Evolutionary conservation across 2,888 invertebrate species (phyloP), one percentile per base, ranked within the genome.

Genomic region (Sylvicola cinctus): DNA sequence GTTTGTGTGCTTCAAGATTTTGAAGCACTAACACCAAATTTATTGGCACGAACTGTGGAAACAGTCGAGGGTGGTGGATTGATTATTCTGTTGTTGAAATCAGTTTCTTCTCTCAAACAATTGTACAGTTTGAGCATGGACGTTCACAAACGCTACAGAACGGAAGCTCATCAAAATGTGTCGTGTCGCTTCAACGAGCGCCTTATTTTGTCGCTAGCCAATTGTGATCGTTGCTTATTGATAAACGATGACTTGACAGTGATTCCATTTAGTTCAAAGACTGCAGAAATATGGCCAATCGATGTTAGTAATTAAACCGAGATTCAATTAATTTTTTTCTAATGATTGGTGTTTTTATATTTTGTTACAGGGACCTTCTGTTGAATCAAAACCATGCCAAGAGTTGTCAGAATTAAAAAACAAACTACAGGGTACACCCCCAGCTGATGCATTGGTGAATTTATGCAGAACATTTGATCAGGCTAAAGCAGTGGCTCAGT

Each of bases 21-120:
- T 63, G 96, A 99, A 65, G 95, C 95, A 0, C 54, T 99, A 2
- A 96, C 95, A 2, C 96, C 98, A 0, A 98, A 99, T 60, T 62
- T 96, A 40, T 64, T 98, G 50, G 96, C 96, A 0, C 67, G 96
- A 35, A 95, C 96, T 0, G 70, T 99, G 42, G 98, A 98, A 65
- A 99, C 98, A 0, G 90, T 98, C 1, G 91, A 95, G 62, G 98
- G 96, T 15, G 90, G 90, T 35, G 88, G 88, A n/a, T 64, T 96
- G 0, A 71, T 98, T 36, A 74, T 95, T 32, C 65, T 99, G 39
- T 63, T 99, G 6, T 62, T 98, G 11, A 75, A 81, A 49, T 72
- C 79, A 1, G 67, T 98, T 49, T 68, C 70, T 36, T 95, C 95
- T 0, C 61, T 99, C 16, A 76, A 87, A 49, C 95, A 98, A 53